A percentile compares a stretch with the other conserved stretches of the same genome.
Conservation (phyloP, 2,797 vertebrate genomes). For the Megaceryle alcyon region DNA sequence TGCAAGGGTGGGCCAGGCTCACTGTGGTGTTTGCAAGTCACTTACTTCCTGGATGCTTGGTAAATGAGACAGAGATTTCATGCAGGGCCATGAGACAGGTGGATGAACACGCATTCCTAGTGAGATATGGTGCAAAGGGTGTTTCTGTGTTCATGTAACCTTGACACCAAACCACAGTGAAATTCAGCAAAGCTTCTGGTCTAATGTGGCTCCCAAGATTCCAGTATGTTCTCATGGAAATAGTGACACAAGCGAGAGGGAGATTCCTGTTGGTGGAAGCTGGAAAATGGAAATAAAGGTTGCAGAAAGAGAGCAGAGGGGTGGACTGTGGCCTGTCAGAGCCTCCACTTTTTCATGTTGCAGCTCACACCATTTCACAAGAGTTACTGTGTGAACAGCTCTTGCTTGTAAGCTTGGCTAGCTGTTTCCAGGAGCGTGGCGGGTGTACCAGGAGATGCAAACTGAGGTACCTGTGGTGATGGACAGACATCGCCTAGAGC, state of each 20-base stretch:
- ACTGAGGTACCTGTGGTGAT: not conserved
- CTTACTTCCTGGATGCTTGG: not conserved
- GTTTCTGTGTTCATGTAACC: not conserved
- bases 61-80: not conserved
- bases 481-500: not conserved
- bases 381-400: not conserved
- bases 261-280: not conserved
- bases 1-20: not conserved
- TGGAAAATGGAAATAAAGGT: not conserved
- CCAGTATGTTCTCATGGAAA: not conserved
- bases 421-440: not conserved
- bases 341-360: not conserved
- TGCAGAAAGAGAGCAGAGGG: not conserved
- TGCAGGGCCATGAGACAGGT: not conserved
- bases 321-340: not conserved
- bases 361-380: not conserved
- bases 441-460: not conserved
- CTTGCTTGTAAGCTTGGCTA: not conserved
- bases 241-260: not conserved
- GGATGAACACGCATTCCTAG: fast-evolving
- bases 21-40: not conserved
- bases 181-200: not conserved
- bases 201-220: not conserved
- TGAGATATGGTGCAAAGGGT: not conserved
- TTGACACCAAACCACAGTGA: not conserved